Evolutionary conservation across 2,797 vertebrate genomes (phyloP).

Genomic region (Acanthiza pusilla): DNA sequence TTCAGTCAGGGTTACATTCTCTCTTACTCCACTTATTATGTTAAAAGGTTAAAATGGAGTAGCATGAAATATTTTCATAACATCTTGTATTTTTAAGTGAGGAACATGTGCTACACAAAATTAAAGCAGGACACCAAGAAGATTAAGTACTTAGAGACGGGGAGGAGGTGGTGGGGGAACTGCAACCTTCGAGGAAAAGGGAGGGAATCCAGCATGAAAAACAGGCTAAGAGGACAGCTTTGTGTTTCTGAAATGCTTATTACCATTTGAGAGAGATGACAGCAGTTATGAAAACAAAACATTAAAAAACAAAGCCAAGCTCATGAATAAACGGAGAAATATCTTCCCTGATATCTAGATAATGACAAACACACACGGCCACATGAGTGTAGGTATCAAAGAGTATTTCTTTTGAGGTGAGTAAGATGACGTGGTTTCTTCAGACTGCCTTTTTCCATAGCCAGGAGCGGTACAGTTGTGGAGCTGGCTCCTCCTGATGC

Average conservation of each 20-base stretch:
- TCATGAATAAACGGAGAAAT: neutral
- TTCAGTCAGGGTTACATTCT: neutral
- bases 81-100: neutral
- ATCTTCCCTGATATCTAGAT: neutral
- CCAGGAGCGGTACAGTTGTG: neutral
- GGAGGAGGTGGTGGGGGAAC: neutral
- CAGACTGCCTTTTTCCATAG: neutral
- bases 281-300: neutral
- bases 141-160: neutral
- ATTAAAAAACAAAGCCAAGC: neutral
- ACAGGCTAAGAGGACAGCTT: neutral
- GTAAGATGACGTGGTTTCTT: neutral
- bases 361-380: neutral
- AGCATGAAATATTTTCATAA: conserved; percentile 9
- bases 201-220: neutral
- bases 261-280: neutral
- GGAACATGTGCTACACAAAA: neutral
- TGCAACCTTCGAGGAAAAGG: neutral
- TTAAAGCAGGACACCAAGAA: neutral
- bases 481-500: neutral
- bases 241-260: neutral
- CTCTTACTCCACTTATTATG: neutral
- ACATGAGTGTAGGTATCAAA: neutral
- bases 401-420: neutral
- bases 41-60: neutral